Evolutionary conservation across 1,140 invertebrate species (phyloP).

Genomic region (Wiebesia pumilae): DNA sequence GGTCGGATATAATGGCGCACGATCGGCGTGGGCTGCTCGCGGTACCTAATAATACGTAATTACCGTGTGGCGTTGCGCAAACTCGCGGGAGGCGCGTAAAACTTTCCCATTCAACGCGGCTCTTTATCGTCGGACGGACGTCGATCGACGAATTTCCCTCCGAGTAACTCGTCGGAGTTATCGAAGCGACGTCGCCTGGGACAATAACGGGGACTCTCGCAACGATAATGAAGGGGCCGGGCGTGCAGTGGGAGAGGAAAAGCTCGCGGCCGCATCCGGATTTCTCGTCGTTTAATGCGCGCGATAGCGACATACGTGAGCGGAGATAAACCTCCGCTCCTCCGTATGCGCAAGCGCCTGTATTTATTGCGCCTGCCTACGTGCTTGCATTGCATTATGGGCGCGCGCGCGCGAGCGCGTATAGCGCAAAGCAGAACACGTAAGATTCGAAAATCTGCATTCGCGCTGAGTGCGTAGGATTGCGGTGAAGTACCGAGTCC

Average conservation of each 20-base stretch:
- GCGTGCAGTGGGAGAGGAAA: neutral
- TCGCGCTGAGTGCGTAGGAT: neutral
- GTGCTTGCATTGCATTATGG: neutral
- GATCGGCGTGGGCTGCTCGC: neutral
- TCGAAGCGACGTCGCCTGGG: neutral
- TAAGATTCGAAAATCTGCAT: conserved; percentile 26
- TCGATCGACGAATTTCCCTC: neutral
- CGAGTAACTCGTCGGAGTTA: neutral
- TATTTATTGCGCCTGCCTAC: neutral
- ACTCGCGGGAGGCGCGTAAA: neutral
- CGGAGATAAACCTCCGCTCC: neutral
- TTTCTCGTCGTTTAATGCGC: neutral
- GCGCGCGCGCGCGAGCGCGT: conserved; percentile 21
- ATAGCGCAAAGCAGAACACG: neutral
- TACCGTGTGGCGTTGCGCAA: conserved; percentile 1
- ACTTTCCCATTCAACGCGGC: neutral
- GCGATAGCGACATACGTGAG: neutral
- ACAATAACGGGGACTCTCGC: neutral
- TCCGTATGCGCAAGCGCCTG: neutral
- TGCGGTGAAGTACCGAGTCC: too few relatives aligned
- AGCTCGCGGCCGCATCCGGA: neutral
- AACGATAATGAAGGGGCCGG: neutral
- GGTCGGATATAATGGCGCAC: neutral
- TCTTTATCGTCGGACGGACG: neutral
- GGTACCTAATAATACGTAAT: neutral